Base-by-base conservation (phyloP, 1,140 invertebrate genomes). In the Zeugodacus cucurbitae region DNA sequence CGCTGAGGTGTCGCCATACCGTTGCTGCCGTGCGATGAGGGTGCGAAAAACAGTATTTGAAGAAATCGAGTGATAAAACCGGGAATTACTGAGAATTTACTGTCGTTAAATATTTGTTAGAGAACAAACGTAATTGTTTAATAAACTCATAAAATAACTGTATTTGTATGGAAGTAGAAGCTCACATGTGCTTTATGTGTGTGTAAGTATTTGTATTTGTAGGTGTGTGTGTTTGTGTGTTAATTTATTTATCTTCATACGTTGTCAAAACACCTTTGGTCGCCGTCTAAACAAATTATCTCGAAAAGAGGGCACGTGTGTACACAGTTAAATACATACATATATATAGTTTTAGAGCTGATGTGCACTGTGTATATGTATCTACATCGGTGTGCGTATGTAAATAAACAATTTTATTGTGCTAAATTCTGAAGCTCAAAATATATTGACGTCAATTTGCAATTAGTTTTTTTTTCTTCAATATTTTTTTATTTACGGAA, bases 381-480 rank as follows among this genome's bases (percentile, higher is more conserved):
- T 62, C 6, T 54, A 54, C 14, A 62, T 5, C 22, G 3, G 26
- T 62, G 26, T 62, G 10, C 17, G 34, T 41, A 22, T 67, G 26
- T 34, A 74, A 32, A 17, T 74, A 74, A 37, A 67, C 26, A 67
- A 74, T 26, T 62, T 62, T 74, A 37, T 74, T 32, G 34, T 17
- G 67, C 67, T 14, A 74, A 74, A 74, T 74, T 22, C 34, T 37
- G 20, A 20, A 74, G 22, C 32, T 41, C 17, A 37, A 74, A 62
- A 74, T n/a, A 41, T 74, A 74, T 74, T 74, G 67, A 74, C 67
- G 67, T 74, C 67, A 74, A 74, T 74, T 41, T 74, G 67, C 34
- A 67, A 14, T 67, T 10, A 67, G 14, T 67, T 67, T 17, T 32
- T 10, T 67, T 67, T 17, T 32, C 4, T 29, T 64, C 44, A 29